Base-by-base conservation (phyloP, 2,113 vertebrate species). In the Ctenomys sociabilis region DNA sequence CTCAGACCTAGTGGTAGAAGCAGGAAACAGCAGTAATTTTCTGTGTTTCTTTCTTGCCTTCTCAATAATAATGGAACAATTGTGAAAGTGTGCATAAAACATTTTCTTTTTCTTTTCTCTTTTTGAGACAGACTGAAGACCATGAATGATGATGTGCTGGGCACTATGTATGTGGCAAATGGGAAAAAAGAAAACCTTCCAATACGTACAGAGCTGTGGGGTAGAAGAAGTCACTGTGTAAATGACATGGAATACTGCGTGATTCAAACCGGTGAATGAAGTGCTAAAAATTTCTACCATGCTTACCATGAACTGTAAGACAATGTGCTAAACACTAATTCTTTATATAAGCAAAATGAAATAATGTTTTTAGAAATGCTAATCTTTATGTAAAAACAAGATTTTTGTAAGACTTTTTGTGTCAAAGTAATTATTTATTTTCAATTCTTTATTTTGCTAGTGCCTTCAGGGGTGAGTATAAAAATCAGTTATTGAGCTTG, bases 251-350 rank as follows among this genome's bases (percentile, higher is more conserved):
- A 45, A 80, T 85, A 84, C 7, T 90, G 11, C 57, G 21, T 63
- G n/a, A 49, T 89, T 94, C 28, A 82, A 49, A 64, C 73, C 63
- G 57, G 59, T 70, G 24, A 95, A 70, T 82, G 66, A 88, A 94
- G 12, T 3, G 32, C 11, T 82, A 43, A 73, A 61, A 49, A 68
- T 37, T 4, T 7, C 30, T 80, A 13, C 11, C 49, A 85, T 21
- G 59, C 75, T 95, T 88, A 84, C 32, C 12, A 61, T 54, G 12
- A 94, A 85, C 57, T 95, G 21, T 80, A 52, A 86, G 75, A 17
- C 66, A 80, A 68, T 77, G 4, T 17, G 73, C 73, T 96, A 11
- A 91, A 91, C 63, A 63, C 75, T 90, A 90, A 88, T 40, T 88
- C 7, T 91, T 94, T 26, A 85, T 1, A 91, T 19, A 70, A 52